Conservation (phyloP, 37 sponge, comb jelly and placozoan species). For the Agelas oroides region DNA sequence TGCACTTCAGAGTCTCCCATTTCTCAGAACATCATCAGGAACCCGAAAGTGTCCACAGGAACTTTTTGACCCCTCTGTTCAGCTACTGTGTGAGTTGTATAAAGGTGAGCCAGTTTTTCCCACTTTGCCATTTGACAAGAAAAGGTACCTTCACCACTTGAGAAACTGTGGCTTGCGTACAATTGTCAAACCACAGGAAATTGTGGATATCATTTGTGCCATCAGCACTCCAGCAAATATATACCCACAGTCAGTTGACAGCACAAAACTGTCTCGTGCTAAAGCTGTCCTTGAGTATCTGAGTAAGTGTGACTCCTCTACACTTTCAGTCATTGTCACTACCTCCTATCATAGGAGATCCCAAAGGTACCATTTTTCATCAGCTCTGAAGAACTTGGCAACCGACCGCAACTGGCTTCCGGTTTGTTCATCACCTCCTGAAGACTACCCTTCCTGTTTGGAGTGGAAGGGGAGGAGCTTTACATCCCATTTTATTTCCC, state of each 20-base stretch:
- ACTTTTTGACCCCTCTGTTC: constrained; percentile 31
- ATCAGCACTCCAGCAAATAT: neutral
- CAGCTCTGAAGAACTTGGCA: constrained; percentile 8
- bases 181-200: constrained; percentile 31
- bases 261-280: constrained; percentile 15
- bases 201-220: constrained; percentile 32
- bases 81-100: constrained; percentile 11
- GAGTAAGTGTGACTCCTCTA: neutral
- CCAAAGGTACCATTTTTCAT: neutral
- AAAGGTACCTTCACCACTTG: neutral
- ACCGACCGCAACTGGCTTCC: constrained; percentile 44
- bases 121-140: constrained; percentile 4
- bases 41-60: neutral
- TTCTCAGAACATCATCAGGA: constrained; percentile 5
- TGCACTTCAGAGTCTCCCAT: constrained; percentile 10
- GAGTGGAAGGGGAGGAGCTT: constrained; percentile 45
- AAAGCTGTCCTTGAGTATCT: constrained; percentile 45
- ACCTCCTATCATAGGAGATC: neutral
- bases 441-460: constrained; percentile 34
- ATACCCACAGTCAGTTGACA: constrained; percentile 21
- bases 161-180: constrained; percentile 25
- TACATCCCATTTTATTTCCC: constrained; percentile 36
- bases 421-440: constrained; percentile 17
- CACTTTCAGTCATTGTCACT: no score
- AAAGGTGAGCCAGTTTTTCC: constrained; percentile 65